These are phyloP conservation scores for Nomada hirtipes DNA, from an alignment of 2,888 invertebrate species.

Conservation along the genomic window DNA sequence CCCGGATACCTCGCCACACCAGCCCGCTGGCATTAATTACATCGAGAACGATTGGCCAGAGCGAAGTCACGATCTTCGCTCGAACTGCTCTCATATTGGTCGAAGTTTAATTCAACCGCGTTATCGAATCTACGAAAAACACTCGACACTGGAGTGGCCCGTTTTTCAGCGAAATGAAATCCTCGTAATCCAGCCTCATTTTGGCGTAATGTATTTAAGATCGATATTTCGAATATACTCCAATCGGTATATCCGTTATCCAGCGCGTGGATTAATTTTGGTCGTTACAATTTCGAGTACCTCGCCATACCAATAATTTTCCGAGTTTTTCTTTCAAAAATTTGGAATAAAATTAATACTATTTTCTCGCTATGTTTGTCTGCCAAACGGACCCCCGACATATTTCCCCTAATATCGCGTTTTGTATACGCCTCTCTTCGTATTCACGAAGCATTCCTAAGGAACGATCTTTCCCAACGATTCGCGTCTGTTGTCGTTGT, in stretches of 20 bases:
- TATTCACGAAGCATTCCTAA: conserved; percentile 14
- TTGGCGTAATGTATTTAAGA: not conserved
- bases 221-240: not conserved
- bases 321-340: no score
- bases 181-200: not conserved
- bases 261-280: no score
- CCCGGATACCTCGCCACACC: conserved; percentile 46
- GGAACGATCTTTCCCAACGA: conserved; percentile 3
- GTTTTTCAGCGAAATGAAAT: not conserved
- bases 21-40: conserved; percentile 72
- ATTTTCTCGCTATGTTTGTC: no score
- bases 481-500: conserved; percentile 23
- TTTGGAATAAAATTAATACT: no score
- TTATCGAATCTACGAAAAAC: conserved; percentile 37
- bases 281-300: no score
- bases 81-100: conserved; percentile 16
- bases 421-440: conserved; percentile 7
- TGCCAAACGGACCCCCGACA: not conserved
- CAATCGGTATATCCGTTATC: not conserved
- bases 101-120: conserved; percentile 47
- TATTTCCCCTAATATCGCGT: not conserved
- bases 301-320: no score
- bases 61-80: conserved; percentile 47
- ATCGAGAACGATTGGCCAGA: conserved; percentile 69
- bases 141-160: not conserved